phyloP scores from a whole-genome alignment of 1,140 invertebrate species.

The Monochamus saltuarius region DNA sequence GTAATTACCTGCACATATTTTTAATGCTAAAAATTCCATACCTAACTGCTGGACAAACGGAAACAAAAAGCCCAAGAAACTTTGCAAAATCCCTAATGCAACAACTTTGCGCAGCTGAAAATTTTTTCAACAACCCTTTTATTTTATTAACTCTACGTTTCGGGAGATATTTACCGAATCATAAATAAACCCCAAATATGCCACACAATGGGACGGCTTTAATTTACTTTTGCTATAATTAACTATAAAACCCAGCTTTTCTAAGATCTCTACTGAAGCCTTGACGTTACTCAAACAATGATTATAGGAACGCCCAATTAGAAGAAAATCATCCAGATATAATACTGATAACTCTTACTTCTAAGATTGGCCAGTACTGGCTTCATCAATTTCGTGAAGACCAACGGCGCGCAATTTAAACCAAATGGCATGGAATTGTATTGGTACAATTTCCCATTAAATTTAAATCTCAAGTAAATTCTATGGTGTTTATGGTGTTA shows the following conservation, averaged over 20 bases:
- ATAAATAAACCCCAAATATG: constrained; percentile 28
- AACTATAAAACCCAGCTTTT: constrained; percentile 21
- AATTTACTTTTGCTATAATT: constrained; percentile 23
- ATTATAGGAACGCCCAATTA: not conserved
- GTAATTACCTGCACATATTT: constrained; percentile 5
- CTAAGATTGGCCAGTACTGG: constrained; percentile 17
- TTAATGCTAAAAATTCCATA: constrained; percentile 27
- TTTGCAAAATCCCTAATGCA: constrained; percentile 23
- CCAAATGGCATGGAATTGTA: constrained; percentile 28
- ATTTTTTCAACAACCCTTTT: not conserved
- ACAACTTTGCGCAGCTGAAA: not conserved
- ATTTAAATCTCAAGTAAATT: constrained; percentile 37
- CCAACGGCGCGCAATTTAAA: constrained; percentile 23
- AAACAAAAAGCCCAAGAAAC: constrained; percentile 22
- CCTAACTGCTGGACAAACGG: constrained; percentile 22
- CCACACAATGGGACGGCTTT: not conserved
- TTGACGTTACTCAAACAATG: constrained; percentile 1
- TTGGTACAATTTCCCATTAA: constrained; percentile 31
- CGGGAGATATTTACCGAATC: constrained; percentile 8
- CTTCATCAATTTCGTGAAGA: constrained; percentile 31
- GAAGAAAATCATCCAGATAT: constrained; percentile 27
- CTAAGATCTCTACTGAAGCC: constrained; percentile 9
- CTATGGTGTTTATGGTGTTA: constrained; percentile 4
- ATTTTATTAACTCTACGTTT: constrained; percentile 7
- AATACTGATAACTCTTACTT: constrained; percentile 12